Evolutionary conservation across 2,888 invertebrate species (phyloP), one percentile per base, ranked within the genome.

Genomic region (Epicampocera succincta): DNA sequence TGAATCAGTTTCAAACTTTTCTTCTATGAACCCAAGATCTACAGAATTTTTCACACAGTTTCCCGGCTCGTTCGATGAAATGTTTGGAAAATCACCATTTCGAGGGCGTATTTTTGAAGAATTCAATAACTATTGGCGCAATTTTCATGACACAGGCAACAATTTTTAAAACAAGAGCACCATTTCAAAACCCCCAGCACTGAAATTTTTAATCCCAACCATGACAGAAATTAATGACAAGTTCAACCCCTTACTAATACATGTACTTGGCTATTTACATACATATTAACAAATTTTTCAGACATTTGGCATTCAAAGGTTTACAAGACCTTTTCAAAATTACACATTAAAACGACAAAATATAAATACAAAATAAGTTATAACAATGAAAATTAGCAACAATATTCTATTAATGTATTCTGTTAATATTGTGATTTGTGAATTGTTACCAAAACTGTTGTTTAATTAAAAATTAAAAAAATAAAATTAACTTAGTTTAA

Each of bases 61-160:
- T 46, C 69, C 77, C n/a, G 75, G 84, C 66, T 85, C 87, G 78
- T 86, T 89, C 77, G 86, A 86, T 81, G 87, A 89, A 83, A 86
- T 88, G 75, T 89, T 89, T 79, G 87, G 87, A 83, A 85, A 85
- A 74, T 89, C 89, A 71, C 89, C 89, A 56, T 89, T 88, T 76
- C 86, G 86, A 60, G 85, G 86, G 65, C 86, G 85, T 80, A 88
- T 89, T 79, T 84, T 85, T 71, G 88, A 89, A 81, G 89, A 89
- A 79, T 89, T 88, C 82, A 86, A 89, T 80, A 87, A 86, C 84
- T 89, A 87, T 85, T 89, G 89, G 89, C 89, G 87, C 44, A 87
- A 87, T 77, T 89, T 89, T 84, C 85, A 89, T 61, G 85, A 83
- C 42, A 71, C 76, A 46, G 75, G 72, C 75, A 83, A 78, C 69